phyloP scores from a whole-genome alignment of 2,113 vertebrate species.

The Tursiops truncatus region DNA sequence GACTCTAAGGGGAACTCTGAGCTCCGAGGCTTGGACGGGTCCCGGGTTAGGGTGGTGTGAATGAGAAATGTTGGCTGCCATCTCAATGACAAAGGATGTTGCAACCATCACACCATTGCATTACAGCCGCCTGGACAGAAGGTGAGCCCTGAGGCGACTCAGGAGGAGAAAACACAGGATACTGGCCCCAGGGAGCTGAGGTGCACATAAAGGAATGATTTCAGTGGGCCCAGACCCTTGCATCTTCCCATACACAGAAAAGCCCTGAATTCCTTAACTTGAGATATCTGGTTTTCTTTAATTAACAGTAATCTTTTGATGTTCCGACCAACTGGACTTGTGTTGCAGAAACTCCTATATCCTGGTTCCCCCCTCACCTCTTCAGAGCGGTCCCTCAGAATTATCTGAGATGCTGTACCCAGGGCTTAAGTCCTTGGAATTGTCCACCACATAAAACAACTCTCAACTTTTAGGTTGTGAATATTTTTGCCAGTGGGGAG shows the following conservation, averaged over 20 bases:
- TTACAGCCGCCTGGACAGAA: not conserved
- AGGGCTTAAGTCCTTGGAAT: not conserved
- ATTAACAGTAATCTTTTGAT: not conserved
- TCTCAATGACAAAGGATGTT: rapidly evolving
- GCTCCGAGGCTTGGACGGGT: rapidly evolving
- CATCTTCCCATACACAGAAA: not conserved
- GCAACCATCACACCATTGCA: not conserved
- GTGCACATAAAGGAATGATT: not conserved
- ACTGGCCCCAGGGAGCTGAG: not conserved
- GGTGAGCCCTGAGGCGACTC: not conserved
- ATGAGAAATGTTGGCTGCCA: not conserved
- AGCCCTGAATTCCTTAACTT: not conserved
- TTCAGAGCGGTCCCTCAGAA: not conserved
- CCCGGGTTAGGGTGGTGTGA: not conserved
- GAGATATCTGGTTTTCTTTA: not conserved
- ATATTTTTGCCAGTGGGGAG: not conserved
- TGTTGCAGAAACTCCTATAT: not conserved
- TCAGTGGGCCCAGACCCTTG: not conserved
- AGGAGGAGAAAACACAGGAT: not conserved
- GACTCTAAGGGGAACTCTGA: rapidly evolving
- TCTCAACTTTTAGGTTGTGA: not conserved
- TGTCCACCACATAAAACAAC: not conserved
- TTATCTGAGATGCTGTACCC: not conserved
- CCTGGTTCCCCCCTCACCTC: not conserved
- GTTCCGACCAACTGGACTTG: not conserved